Evolutionary conservation across 1,140 invertebrate species (phyloP), one percentile per base, ranked within the genome.

Genomic region (Scaptomyza hsui): DNA sequence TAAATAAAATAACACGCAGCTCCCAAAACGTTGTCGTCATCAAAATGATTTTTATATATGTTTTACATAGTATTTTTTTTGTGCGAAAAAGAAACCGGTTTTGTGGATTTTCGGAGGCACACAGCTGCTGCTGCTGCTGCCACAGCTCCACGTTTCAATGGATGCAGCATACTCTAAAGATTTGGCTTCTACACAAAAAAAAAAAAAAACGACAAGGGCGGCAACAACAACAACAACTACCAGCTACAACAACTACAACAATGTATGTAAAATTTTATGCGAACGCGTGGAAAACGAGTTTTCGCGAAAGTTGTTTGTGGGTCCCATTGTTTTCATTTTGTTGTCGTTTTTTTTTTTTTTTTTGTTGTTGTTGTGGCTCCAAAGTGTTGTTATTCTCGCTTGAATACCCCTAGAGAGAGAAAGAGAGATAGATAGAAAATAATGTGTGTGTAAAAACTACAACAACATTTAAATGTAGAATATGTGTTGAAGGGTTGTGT

Each of bases 221-320:
- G 49, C 47, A 52, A 57, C 59, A 51, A 83, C 52, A 59, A 60
- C 47, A 63, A n/a, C 19, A 55, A 56, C 15, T 61, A 48, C 5
- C 39, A 26, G 1, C 24, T 24, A 39, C 16, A 45, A 26, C 19
- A 60, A 44, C 35, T 3, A 61, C 10, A 41, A 18, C 41, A 52
- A 59, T 41, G 72, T 63, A 64, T 47, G 52, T 48, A 70, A 55
- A 48, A 80, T 72, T 61, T 73, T 75, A 86, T 86, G 81, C 77
- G 68, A 83, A 85, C 76, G 79, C 81, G 77, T 86, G 80, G 81
- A 85, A 85, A 85, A 85, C 81, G 82, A 68, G 81, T 86, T 86
- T 86, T 88, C 81, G 81, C 81, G 81, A 86, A 86, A 88, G 81
- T 78, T 88, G 81, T 85, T 78, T 68, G 64, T 39, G 35, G 60